phyloP scores from a whole-genome alignment of 1,140 invertebrate species.

The Musca vetustissima region DNA sequence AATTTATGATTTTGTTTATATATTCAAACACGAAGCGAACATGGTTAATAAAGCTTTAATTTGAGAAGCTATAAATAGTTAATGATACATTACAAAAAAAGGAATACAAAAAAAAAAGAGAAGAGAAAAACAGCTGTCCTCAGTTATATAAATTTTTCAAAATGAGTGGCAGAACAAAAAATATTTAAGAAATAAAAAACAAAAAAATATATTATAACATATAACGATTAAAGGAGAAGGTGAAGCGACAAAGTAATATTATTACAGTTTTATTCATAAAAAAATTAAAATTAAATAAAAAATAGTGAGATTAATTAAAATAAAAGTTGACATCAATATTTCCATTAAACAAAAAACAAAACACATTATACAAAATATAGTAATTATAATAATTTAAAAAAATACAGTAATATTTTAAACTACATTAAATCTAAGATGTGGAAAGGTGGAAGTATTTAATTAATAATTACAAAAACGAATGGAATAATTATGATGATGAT shows the following conservation, averaged over 20 bases:
- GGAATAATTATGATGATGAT: background rate
- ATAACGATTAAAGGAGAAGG: background rate
- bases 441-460: conserved; percentile 25
- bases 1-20: conserved; percentile 31
- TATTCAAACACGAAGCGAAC: conserved; percentile 48
- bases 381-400: conserved; percentile 20
- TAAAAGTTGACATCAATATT: conserved; percentile 32
- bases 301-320: background rate
- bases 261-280: conserved; percentile 11
- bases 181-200: conserved; percentile 16
- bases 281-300: conserved; percentile 20
- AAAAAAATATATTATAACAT: conserved; percentile 5
- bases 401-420: conserved; percentile 15
- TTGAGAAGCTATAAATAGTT: conserved; percentile 39
- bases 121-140: conserved; percentile 28
- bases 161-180: conserved; percentile 22
- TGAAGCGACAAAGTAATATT: background rate
- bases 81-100: conserved; percentile 29
- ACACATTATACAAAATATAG: conserved; percentile 16
- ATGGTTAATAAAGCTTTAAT: conserved; percentile 57
- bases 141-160: conserved; percentile 27
- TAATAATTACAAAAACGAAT: conserved; percentile 2
- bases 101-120: conserved; percentile 15
- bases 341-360: conserved; percentile 31
- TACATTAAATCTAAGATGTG: conserved; percentile 7